Evolutionary conservation across 2,797 vertebrate species (phyloP).

Genomic region (Champsocephalus esox): DNA sequence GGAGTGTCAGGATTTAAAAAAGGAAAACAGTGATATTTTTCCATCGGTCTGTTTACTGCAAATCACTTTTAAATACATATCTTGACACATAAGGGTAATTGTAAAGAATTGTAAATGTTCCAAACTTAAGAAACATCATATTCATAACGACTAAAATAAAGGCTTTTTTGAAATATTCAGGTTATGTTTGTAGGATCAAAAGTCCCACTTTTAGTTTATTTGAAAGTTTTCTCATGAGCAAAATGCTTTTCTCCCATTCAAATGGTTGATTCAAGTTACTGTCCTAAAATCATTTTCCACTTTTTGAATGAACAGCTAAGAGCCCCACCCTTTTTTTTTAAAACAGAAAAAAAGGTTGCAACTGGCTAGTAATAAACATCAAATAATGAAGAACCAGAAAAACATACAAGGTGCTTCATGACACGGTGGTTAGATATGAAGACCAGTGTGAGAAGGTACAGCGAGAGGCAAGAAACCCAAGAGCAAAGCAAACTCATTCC

Average conservation of each 20-base stretch:
- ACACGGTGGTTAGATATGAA: constrained; percentile 3
- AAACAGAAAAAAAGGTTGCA: background rate
- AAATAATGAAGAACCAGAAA: background rate
- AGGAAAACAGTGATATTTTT: background rate
- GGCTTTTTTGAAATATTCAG: background rate
- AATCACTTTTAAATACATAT: background rate
- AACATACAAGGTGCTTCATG: background rate
- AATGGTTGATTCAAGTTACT: background rate
- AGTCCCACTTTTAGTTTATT: background rate
- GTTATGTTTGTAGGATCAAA: background rate
- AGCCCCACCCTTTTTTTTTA: background rate
- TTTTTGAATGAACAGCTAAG: background rate
- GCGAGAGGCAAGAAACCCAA: too few species aligned
- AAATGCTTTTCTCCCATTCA: background rate
- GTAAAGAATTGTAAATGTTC: background rate
- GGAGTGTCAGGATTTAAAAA: constrained; percentile 15
- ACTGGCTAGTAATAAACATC: background rate
- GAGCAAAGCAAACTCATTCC: background rate
- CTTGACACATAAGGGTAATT: background rate
- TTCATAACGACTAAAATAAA: background rate
- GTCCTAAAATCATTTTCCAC: background rate
- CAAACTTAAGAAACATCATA: background rate
- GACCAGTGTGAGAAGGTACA: background rate
- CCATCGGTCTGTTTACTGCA: background rate
- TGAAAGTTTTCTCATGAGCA: too few species aligned